Evolutionary conservation across 2,797 vertebrate species (phyloP).

Genomic region (Heteromormyrus szaboi): DNA sequence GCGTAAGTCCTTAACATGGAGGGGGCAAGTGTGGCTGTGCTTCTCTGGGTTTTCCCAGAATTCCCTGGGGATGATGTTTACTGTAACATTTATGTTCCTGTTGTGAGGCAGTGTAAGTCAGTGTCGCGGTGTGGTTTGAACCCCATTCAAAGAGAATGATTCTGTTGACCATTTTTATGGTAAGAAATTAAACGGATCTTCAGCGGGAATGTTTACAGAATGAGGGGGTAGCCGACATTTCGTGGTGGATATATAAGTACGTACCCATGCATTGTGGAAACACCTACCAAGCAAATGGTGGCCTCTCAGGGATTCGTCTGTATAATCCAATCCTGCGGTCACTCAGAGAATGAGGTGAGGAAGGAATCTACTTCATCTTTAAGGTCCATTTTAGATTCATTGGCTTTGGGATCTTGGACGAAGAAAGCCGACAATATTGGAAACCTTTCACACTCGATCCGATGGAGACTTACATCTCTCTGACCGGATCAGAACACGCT

Average conservation of each 20-base stretch:
- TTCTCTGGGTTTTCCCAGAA: not conserved
- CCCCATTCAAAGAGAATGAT: not conserved
- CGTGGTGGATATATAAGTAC: not conserved
- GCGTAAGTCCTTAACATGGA: not conserved
- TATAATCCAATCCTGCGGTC: constrained; percentile 12
- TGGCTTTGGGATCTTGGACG: not conserved
- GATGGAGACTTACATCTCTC: not conserved
- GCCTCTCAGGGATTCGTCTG: constrained; percentile 5
- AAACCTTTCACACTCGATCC: not conserved
- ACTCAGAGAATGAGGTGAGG: constrained; percentile 31
- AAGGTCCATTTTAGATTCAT: constrained; percentile 17
- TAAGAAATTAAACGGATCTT: not conserved
- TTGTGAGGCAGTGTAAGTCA: not conserved
- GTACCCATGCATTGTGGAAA: not conserved
- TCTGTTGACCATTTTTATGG: not conserved
- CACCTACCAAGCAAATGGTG: not conserved
- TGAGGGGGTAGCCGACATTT: not conserved
- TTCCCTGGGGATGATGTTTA: not conserved
- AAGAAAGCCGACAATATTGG: not conserved
- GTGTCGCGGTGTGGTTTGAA: not conserved
- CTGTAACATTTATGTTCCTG: not conserved
- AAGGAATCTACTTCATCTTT: constrained; percentile 28
- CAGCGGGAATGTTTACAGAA: not conserved
- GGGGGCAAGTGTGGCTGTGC: not conserved
- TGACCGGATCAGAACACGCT: not conserved